A percentile compares a stretch with the other conserved stretches of the same genome.
phyloP scores from a whole-genome alignment of 1,140 invertebrate genomes.

The Aphis gossypii region DNA sequence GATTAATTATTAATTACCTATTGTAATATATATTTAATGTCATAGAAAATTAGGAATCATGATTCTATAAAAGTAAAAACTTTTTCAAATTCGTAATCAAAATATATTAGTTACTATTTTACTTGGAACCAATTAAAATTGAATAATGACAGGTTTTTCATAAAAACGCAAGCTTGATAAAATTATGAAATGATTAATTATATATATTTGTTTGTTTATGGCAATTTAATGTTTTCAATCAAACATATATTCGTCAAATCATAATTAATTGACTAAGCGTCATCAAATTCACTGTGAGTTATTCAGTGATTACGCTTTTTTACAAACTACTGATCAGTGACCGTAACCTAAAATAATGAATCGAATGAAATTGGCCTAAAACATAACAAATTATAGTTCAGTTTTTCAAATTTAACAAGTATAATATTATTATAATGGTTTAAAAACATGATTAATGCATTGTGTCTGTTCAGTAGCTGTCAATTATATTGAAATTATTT shows the following conservation, averaged over 20 bases:
- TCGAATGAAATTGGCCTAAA: background rate
- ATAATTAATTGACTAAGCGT: background rate
- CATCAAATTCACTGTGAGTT: background rate
- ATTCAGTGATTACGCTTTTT: background rate
- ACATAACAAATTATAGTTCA: background rate
- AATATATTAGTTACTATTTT: background rate
- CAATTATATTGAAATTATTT: background rate
- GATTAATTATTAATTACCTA: background rate
- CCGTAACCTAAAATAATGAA: background rate
- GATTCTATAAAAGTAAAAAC: background rate
- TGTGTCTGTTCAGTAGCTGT: background rate
- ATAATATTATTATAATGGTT: background rate
- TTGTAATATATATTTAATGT: background rate
- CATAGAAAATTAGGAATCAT: background rate
- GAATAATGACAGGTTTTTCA: background rate
- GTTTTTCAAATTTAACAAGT: background rate
- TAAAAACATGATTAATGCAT: slow-evolving; percentile 13
- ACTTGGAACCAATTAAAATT: background rate
- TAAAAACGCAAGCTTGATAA: background rate
- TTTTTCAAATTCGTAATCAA: background rate
- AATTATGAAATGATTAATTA: background rate
- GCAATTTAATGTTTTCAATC: background rate
- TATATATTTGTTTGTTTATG: background rate
- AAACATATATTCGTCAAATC: background rate
- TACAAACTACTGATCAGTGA: background rate